A percentile compares a stretch with the other conserved stretches of the same genome.
Conservation (phyloP, 2,113 vertebrate genomes). For the Scytalopus superciliaris region DNA sequence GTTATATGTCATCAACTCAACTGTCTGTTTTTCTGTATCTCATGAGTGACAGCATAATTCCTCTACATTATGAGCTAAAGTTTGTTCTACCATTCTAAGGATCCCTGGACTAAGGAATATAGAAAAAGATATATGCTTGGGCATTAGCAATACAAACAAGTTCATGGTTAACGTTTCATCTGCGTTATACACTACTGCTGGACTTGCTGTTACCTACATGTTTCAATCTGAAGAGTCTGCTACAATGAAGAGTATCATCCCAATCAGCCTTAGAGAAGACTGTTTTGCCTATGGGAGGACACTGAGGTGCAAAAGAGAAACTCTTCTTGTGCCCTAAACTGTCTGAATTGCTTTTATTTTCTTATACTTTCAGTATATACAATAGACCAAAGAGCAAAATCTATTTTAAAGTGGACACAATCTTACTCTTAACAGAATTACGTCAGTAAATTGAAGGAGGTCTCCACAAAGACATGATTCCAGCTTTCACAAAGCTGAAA, state of each 20-base stretch:
- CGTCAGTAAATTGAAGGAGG: conserved; percentile 56
- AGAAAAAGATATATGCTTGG: conserved; percentile 59
- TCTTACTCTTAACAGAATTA: conserved; percentile 68
- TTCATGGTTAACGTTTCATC: conserved; percentile 68
- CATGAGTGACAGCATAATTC: conserved; percentile 74
- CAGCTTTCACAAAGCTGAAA: conserved; percentile 54
- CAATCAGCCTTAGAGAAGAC: conserved; percentile 71
- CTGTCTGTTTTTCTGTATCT: conserved; percentile 79
- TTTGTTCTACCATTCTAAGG: conserved; percentile 62
- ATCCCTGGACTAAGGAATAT: conserved; percentile 61
- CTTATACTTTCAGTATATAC: conserved; percentile 85
- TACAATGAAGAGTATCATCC: conserved; percentile 61
- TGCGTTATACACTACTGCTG: conserved; percentile 37
- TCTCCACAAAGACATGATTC: conserved; percentile 64
- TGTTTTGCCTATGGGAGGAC: conserved; percentile 72
- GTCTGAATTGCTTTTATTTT: conserved; percentile 91
- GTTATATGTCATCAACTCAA: conserved; percentile 76
- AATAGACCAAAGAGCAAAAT: conserved; percentile 98
- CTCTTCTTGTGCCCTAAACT: conserved; percentile 83
- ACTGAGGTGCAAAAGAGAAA: conserved; percentile 64
- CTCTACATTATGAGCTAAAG: conserved; percentile 69
- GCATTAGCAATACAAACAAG: conserved; percentile 73
- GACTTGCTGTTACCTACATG: conserved; percentile 56
- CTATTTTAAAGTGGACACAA: conserved; percentile 78
- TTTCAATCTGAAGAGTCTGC: conserved; percentile 60